Percentiles rank a stretch among this genome's conserved stretches.
These are phyloP conservation scores for Tipula unca DNA, from an alignment of 2,888 invertebrate genomes.

Conservation along the genomic window DNA sequence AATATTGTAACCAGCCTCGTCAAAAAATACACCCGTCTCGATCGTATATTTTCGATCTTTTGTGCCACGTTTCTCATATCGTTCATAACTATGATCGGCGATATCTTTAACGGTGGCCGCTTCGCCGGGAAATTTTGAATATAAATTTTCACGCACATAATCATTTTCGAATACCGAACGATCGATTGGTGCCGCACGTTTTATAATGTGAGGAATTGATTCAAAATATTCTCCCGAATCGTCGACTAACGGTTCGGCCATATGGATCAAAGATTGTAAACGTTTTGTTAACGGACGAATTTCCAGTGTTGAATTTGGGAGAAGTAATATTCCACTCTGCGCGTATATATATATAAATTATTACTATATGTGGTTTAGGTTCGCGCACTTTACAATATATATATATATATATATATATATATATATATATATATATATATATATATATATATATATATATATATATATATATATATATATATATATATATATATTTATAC, in stretches of 20 bases:
- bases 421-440: no score
- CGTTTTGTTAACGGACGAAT: slow-evolving; percentile 53
- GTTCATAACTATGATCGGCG: background rate
- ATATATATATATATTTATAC: background rate
- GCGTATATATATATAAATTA: slow-evolving; percentile 23
- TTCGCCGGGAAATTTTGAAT: background rate
- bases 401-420: no score
- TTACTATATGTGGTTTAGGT: background rate
- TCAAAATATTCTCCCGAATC: background rate
- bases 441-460: no score
- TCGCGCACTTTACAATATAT: no score
- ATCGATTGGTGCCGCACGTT: slow-evolving; percentile 19
- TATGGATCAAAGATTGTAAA: slow-evolving; percentile 38
- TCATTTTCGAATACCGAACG: background rate
- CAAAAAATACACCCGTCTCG: slow-evolving; percentile 66
- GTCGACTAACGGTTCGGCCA: background rate
- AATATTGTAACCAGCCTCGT: slow-evolving; percentile 61
- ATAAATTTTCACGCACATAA: background rate
- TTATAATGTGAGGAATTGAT: slow-evolving; percentile 22
- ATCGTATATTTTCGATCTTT: slow-evolving; percentile 45
- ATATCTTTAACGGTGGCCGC: background rate
- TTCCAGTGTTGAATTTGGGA: slow-evolving; percentile 59
- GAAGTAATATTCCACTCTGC: slow-evolving; percentile 60
- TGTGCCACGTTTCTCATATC: background rate
- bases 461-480: no score